Evolutionary conservation across 2,113 vertebrate species (phyloP), one percentile per base, ranked within the genome.

Genomic region (Leucosticte australis): DNA sequence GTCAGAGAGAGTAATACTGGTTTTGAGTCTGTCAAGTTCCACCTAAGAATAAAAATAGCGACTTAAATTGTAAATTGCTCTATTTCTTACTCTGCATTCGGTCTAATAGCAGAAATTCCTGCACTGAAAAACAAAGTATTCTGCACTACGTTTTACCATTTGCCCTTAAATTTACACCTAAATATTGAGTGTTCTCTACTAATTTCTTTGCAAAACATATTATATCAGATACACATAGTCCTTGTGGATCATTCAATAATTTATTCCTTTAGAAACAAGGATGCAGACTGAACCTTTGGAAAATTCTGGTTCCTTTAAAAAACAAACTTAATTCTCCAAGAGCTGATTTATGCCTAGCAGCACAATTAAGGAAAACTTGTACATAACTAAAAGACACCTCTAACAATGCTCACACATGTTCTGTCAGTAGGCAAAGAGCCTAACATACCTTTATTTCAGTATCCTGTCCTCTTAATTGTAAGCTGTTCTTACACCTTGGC

Each of bases 1-100:
- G 78, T 97, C 96, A 74, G 90, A 83, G 75, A 99, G 98, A 52
- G 89, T 87, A 22, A 96, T 91, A 21, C 95, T 98, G n/a, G 98
- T 98, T 93, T 97, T 90, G 59, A 98, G 98, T 31, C 98, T 98
- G 27, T 96, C 96, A 3, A 99, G 98, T 73, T 99, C 99, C 47
- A 98, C 91, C 99, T 99, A 87, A 11, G 87, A 95, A 73, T 13
- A 56, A 86, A 92, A 89, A 50, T 1, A 92, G 28, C 37, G 10
- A 30, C 20, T 78, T 63, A 35, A 80, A 85, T 15, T 88, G 42
- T 8, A 76, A 87, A 81, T 62, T 62, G 7, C 13, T 89, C 57
- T 39, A 8, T 78, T 91, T 64, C 27, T 79, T 53, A 41, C 14
- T 41, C 35, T 60, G 26, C 6, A 30, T 74, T 35, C 62, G 37